Base-by-base conservation (phyloP, 2,797 vertebrate genomes). In the Sebastiscus albofasciatus region DNA sequence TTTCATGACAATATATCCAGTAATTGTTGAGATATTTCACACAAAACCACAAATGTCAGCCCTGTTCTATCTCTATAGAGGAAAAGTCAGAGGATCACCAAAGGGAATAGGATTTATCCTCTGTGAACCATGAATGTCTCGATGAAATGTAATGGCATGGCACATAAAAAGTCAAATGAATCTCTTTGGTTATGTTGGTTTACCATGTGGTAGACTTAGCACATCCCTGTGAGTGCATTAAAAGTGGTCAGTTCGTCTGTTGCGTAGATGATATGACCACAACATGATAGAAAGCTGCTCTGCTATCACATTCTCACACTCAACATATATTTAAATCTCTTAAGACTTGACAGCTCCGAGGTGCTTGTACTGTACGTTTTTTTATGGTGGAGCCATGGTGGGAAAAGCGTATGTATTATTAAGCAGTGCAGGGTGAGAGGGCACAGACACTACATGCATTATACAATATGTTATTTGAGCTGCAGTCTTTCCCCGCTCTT, bases 401-500 rank as follows among this genome's bases (percentile, higher is more conserved):
- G 55, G 68, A 81, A 70, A 76, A 76, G 56, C 5, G 4, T 52
- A 91, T 92, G 71, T 81, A 90, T 92, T 87, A 93, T 91, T 93
- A 75, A 92, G 65, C 22, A 55, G 66, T 56, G 31, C 27, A 66
- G 84, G 85, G 77, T 87, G 77, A 85, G 79, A 86, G 79, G 83
- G 82, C 82, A 80, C 67, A 92, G 88, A 87, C 87, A 84, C 74
- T 49, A 61, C 69, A 92, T 93, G 52, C 90, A 91, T 91, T 88
- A 93, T 89, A 84, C 71, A 93, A 59, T 20, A 62, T 67, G 77
- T 76, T 90, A 77, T 84, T 77, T 90, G 70, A 90, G 87, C 66
- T 64, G 62, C 72, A 81, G 59, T 80, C 72, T 87, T 82, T 61
- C 36, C 59, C 34, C 22, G 24, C 22, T 64, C 74, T 61, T 70